These are phyloP conservation scores for Psittacula echo DNA, from an alignment of 2,797 vertebrate genomes.

Conservation along the genomic window DNA sequence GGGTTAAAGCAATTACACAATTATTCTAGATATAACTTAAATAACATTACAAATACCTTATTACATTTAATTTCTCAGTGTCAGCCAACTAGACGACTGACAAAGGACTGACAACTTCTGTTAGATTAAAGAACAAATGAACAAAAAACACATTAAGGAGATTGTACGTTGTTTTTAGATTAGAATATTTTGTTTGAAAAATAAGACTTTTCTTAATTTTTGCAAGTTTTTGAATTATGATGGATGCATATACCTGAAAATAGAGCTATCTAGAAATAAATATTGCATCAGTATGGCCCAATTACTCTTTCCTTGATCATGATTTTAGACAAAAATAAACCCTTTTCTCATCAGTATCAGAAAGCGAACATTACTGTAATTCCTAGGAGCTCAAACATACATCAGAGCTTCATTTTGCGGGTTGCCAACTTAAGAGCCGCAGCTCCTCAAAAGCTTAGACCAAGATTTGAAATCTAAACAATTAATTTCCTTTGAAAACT, in stretches of 20 bases:
- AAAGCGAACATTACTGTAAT: background rate
- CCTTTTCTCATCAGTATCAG: background rate
- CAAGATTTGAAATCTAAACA: background rate
- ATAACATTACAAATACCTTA: background rate
- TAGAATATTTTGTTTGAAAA: background rate
- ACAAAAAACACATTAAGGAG: background rate
- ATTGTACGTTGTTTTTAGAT: background rate
- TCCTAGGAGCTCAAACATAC: background rate
- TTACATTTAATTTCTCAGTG: background rate
- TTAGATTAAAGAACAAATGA: background rate
- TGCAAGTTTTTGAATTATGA: background rate
- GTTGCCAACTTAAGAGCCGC: background rate
- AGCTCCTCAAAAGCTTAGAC: background rate
- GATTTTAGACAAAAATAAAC: background rate
- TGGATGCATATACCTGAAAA: background rate
- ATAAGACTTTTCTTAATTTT: background rate
- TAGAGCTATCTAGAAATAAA: background rate
- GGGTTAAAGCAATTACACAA: background rate
- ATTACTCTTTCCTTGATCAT: background rate
- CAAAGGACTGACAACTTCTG: background rate
- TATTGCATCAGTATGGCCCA: background rate
- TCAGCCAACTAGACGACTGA: background rate
- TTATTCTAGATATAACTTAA: background rate
- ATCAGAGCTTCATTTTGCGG: background rate
- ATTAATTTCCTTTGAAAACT: background rate